phyloP scores from a whole-genome alignment of 2,113 vertebrate genomes.

The Ifrita kowaldi region DNA sequence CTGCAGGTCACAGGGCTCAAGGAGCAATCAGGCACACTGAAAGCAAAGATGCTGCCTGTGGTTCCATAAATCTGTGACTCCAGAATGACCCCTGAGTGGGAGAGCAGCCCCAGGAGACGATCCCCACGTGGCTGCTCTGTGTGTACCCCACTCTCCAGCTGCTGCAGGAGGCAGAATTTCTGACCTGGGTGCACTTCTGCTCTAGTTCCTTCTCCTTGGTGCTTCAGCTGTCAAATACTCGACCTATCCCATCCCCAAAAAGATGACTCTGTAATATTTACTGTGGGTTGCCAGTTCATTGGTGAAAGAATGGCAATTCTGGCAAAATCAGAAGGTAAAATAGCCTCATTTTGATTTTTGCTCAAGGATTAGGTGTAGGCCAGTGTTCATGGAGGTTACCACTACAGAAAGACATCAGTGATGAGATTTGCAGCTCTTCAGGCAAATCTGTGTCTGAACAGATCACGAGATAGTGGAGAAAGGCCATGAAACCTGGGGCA shows the following conservation, averaged over 20 bases:
- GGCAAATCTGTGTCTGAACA: not conserved
- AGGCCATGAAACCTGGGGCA: not conserved
- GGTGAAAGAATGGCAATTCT: not conserved
- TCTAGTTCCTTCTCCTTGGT: not conserved
- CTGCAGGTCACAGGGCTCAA: not conserved
- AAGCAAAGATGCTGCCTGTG: not conserved
- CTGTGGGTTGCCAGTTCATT: not conserved
- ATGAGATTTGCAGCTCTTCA: not conserved
- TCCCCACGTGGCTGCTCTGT: not conserved
- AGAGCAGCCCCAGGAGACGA: not conserved
- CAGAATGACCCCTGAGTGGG: not conserved
- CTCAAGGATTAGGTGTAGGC: not conserved
- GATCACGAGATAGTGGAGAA: not conserved
- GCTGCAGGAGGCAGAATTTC: not conserved
- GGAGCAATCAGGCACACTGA: not conserved
- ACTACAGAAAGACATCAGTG: not conserved
- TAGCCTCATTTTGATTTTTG: not conserved
- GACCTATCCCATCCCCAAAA: not conserved
- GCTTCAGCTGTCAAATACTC: not conserved
- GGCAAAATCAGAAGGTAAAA: not conserved
- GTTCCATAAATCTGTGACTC: not conserved
- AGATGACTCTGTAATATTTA: not conserved
- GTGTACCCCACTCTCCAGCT: not conserved
- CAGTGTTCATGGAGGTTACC: not conserved
- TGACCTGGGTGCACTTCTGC: not conserved